A percentile compares a stretch with the other conserved stretches of the same genome.
Evolutionary conservation across 2,113 vertebrate species (phyloP).

Genomic region (Nyctibius bracteatus): DNA sequence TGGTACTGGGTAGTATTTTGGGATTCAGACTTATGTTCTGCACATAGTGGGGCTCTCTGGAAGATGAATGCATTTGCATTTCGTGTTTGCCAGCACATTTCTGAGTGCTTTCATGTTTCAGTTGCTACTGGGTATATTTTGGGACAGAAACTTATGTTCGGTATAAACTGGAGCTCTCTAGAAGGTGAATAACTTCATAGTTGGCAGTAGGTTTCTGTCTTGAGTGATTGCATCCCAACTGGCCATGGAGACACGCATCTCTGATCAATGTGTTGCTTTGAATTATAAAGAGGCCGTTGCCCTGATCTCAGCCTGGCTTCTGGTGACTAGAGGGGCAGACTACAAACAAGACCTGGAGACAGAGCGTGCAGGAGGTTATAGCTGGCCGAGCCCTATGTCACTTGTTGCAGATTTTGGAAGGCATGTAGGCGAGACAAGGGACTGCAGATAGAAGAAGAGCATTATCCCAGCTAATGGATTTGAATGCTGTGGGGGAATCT

Average conservation of each 20-base stretch:
- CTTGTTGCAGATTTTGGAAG: not conserved
- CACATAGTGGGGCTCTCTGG: not conserved
- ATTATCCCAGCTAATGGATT: not conserved
- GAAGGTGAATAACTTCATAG: not conserved
- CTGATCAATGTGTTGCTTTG: not conserved
- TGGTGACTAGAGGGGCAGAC: not conserved
- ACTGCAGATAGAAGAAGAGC: not conserved
- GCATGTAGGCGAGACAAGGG: not conserved
- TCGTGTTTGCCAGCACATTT: slow-evolving; percentile 6
- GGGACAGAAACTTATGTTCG: not conserved
- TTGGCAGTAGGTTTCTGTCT: not conserved
- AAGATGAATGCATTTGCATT: not conserved
- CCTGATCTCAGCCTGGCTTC: not conserved
- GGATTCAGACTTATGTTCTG: not conserved
- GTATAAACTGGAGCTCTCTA: not conserved
- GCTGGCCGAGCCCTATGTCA: fast-evolving
- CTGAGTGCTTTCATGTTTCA: not conserved
- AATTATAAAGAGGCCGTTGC: not conserved
- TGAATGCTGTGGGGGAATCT: fast-evolving
- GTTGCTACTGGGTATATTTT: not conserved
- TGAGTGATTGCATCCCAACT: not conserved
- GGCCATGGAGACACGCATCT: fast-evolving
- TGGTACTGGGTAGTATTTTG: not conserved
- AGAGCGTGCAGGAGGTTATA: not conserved
- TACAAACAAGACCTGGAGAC: not conserved